phyloP scores from a whole-genome alignment of 2,888 invertebrate species.

The Phytoseiulus persimilis region DNA sequence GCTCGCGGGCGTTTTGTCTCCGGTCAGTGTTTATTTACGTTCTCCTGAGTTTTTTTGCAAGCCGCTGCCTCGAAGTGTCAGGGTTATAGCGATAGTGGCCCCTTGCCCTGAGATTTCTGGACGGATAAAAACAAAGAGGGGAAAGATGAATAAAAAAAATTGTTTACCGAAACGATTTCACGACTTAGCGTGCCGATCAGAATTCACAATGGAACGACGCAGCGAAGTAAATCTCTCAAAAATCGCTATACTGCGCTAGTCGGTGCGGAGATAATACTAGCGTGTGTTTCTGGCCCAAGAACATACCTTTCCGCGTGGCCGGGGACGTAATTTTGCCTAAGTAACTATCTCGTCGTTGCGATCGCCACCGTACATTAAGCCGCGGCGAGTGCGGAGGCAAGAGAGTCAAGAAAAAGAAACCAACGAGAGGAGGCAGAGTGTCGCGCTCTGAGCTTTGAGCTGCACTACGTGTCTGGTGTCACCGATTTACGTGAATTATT shows the following conservation, averaged over 20 bases:
- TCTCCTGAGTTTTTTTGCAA: not conserved
- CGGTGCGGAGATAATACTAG: not conserved
- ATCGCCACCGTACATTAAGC: not conserved
- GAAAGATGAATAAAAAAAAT: not conserved
- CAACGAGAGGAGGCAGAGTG: not conserved
- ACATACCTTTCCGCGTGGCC: not conserved
- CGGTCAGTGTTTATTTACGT: not conserved
- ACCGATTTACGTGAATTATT: not conserved
- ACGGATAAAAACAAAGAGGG: not conserved
- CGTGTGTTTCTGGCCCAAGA: not conserved
- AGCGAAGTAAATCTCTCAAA: not conserved
- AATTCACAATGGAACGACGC: not conserved
- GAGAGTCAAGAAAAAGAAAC: not conserved
- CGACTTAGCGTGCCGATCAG: not conserved
- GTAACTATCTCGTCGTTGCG: not conserved
- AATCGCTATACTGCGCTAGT: not conserved
- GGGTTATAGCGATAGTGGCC: not conserved
- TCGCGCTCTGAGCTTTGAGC: not conserved
- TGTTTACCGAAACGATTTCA: not conserved
- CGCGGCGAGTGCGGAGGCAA: not conserved
- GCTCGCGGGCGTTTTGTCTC: not conserved
- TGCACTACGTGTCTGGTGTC: conserved; percentile 5
- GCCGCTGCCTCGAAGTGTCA: not conserved
- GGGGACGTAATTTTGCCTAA: not conserved
- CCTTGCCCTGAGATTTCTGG: not conserved